Evolutionary conservation across 1,140 invertebrate genomes (phyloP).

Genomic region (Prorops nasuta): DNA sequence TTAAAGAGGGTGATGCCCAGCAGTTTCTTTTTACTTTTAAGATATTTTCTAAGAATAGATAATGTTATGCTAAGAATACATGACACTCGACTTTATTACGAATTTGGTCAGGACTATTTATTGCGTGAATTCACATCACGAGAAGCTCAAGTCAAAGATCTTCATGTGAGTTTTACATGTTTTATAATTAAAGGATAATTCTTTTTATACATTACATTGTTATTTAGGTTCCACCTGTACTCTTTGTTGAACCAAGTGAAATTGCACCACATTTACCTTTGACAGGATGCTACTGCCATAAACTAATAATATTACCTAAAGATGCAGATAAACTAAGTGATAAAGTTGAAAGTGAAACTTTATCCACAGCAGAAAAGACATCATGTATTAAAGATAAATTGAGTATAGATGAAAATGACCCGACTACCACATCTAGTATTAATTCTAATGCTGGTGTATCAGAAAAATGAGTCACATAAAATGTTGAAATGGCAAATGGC

Average conservation of each 20-base stretch:
- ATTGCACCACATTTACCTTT: conserved; percentile 59
- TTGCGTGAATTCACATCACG: conserved; percentile 75
- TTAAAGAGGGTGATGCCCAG: conserved; percentile 90
- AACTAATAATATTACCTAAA: conserved; percentile 43
- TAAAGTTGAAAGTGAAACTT: conserved; percentile 2
- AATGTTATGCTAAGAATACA: conserved; percentile 84
- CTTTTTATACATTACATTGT: conserved; percentile 9
- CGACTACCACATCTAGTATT: background rate
- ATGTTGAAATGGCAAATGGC: background rate
- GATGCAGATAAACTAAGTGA: conserved; percentile 5
- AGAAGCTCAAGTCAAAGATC: conserved; percentile 68
- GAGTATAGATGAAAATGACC: too few relatives aligned
- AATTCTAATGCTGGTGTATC: conserved; percentile 4
- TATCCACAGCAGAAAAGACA: background rate
- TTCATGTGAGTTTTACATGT: conserved; percentile 47
- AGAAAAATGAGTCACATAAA: conserved; percentile 32
- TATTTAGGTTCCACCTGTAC: conserved; percentile 47
- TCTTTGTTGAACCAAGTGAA: conserved; percentile 60
- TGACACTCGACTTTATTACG: conserved; percentile 91
- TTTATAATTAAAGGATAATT: conserved; percentile 1
- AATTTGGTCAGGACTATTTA: conserved; percentile 72
- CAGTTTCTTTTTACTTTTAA: conserved; percentile 86
- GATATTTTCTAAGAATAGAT: conserved; percentile 94
- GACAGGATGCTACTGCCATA: conserved; percentile 47
- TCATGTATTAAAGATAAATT: background rate